Base-by-base conservation (phyloP, 2,888 invertebrate species). In the Junonia oenone region DNA sequence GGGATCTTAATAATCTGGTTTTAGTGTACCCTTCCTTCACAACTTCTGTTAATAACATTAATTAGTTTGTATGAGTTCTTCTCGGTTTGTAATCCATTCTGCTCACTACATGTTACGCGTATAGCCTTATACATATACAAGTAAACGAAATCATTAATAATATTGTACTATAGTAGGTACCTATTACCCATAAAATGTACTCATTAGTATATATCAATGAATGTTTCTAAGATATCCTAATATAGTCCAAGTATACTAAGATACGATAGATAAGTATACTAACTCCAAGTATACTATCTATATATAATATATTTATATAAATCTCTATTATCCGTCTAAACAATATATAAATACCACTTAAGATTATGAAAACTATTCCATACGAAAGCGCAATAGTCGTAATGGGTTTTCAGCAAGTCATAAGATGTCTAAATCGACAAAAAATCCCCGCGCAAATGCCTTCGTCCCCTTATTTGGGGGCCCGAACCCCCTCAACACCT, bases 391-490 rank as follows among this genome's bases (percentile, higher is more conserved):
- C 50, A 61, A 61, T 61, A 58, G 35, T 56, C 51, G 47, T 59
- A 61, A 61, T 59, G 59, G 61, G 45, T 61, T 60, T 63, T 63
- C 61, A 63, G 62, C 56, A 61, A 56, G 59, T 58, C 59, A 58
- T 61, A 62, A 63, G 58, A 64, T 59, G 66, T 64, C 66, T 67
- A 62, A 65, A 63, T 64, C 63, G 63, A 61, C 66, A 61, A 63
- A 69, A 68, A 68, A 66, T 64, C 63, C 60, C 56, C 19, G 43
- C 43, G 51, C 58, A 62, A 65, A 64, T 61, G 55, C 56, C 55
- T 55, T 43, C 56, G 43, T 59, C 65, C 68, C 66, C 63, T 65
- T 51, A 48, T 55, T 51, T 51, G 62, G 64, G 56, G 62, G 51
- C 45, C 37, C 38, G 13, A 35, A 2, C 35, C 29, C 65, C 63